phyloP scores from a whole-genome alignment of 2,797 vertebrate genomes.

The Odontamblyopus rebecca region DNA sequence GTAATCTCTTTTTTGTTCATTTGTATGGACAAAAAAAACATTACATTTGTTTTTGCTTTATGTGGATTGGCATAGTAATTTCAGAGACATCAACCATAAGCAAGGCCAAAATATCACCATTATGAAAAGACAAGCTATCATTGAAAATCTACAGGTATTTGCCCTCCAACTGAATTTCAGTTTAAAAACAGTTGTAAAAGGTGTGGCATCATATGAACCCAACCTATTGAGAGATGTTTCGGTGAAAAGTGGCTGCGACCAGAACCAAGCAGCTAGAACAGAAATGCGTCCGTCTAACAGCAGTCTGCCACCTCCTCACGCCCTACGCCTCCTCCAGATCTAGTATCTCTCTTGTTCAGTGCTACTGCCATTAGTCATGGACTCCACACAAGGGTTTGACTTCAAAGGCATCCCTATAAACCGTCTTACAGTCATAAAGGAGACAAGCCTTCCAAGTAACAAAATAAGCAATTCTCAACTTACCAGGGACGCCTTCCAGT shows the following conservation, averaged over 20 bases:
- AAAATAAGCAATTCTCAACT: conserved; percentile 82
- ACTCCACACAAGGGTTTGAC: conserved; percentile 75
- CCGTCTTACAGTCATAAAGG: conserved; percentile 82
- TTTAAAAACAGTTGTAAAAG: neutral
- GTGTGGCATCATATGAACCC: neutral
- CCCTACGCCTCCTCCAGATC: conserved; percentile 59
- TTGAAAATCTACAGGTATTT: neutral
- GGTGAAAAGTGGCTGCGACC: conserved; percentile 32
- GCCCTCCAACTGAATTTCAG: neutral
- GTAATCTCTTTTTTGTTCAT: neutral
- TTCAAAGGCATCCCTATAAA: conserved; percentile 73
- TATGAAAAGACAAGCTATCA: neutral
- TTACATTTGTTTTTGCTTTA: neutral
- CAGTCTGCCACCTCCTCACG: conserved; percentile 65
- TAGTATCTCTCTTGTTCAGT: conserved; percentile 71
- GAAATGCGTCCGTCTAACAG: conserved; percentile 62
- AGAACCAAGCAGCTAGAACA: conserved; percentile 48
- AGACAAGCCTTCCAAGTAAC: conserved; percentile 83
- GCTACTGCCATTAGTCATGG: conserved; percentile 77
- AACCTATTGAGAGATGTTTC: conserved; percentile 15
- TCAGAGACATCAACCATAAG: neutral
- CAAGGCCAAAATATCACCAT: neutral
- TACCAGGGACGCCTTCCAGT: conserved; percentile 83
- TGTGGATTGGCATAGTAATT: neutral
- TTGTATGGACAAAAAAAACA: neutral